These are phyloP conservation scores for Pelvicachromis taeniatus DNA, from an alignment of 2,113 vertebrate species.

Conservation along the genomic window DNA sequence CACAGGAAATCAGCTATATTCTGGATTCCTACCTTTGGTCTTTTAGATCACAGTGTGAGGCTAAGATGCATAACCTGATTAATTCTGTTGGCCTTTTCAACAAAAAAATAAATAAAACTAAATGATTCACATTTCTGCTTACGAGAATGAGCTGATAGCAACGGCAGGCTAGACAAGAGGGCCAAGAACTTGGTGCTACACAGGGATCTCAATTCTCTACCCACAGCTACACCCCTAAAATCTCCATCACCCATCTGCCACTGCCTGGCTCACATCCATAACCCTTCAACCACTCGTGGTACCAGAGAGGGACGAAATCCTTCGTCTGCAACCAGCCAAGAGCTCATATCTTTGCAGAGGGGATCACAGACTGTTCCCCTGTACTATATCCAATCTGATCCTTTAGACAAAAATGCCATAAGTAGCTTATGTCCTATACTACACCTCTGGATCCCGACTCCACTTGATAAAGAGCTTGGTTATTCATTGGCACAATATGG, in stretches of 20 bases:
- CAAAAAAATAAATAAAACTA: neutral
- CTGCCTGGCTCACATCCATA: slow-evolving; percentile 16
- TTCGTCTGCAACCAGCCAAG: neutral
- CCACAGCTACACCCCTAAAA: slow-evolving; percentile 7
- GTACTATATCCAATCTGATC: slow-evolving; percentile 18
- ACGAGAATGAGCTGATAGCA: neutral
- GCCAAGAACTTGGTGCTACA: neutral
- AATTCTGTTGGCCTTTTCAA: neutral
- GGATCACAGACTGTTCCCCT: slow-evolving; percentile 13
- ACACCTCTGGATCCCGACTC: slow-evolving; percentile 5
- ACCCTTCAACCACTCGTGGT: neutral
- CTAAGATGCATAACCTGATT: neutral
- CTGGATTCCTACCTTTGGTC: neutral
- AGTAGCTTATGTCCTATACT: slow-evolving; percentile 38
- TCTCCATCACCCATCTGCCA: slow-evolving; percentile 42
- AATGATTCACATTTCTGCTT: neutral
- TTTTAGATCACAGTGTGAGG: neutral
- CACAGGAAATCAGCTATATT: neutral
- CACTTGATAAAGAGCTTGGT: slow-evolving; percentile 19
- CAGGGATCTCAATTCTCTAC: neutral
- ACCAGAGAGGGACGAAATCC: slow-evolving; percentile 18
- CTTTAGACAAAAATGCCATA: slow-evolving; percentile 2
- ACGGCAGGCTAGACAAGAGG: neutral
- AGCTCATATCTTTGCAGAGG: slow-evolving; percentile 15
- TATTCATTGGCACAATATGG: neutral